A percentile compares a stretch with the other conserved stretches of the same genome.
These are phyloP conservation scores for Odontesthes bonariensis DNA, from an alignment of 2,113 vertebrate genomes.

Conservation along the genomic window DNA sequence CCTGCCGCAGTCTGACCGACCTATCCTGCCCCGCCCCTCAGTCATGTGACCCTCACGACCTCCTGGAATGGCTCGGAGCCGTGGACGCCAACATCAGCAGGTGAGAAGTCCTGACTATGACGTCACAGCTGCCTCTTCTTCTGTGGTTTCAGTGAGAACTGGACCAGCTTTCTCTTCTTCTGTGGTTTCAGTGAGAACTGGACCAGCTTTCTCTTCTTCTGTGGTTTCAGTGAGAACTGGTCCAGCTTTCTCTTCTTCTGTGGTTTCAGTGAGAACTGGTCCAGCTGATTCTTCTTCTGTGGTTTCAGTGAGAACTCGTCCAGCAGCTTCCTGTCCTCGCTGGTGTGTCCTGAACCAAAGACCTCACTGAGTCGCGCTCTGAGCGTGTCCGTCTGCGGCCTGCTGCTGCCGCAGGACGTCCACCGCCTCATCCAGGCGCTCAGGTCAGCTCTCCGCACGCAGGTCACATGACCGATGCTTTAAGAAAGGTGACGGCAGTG, in stretches of 20 bases:
- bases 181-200: conserved; percentile 83
- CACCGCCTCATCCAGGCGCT: conserved; percentile 84
- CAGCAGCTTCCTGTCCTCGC: conserved; percentile 87
- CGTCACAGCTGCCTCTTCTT: too few relatives aligned
- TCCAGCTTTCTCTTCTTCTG: conserved; percentile 70
- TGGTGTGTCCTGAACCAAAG: conserved; percentile 86
- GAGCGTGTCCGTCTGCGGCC: conserved; percentile 87
- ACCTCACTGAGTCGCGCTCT: conserved; percentile 69
- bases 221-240: conserved; percentile 82
- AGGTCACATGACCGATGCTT: not conserved
- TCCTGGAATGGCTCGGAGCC: conserved; percentile 94
- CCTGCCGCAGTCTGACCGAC: conserved; percentile 66
- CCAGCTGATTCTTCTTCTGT: conserved; percentile 59
- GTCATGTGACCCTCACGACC: conserved; percentile 82
- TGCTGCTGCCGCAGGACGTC: conserved; percentile 88
- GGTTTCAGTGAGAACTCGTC: conserved; percentile 85
- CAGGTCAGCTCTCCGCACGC: conserved; percentile 68
- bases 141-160: conserved; percentile 82
- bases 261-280: conserved; percentile 83
- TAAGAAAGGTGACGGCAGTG: too few relatives aligned
- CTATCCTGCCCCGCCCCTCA: conserved; percentile 80
- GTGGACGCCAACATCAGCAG: conserved; percentile 79
- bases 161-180: conserved; percentile 71
- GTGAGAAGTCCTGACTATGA: conserved; percentile 72
- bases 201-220: conserved; percentile 69